Percentiles rank a stretch among this genome's conserved stretches.
These are phyloP conservation scores for Enoplosus armatus DNA, from an alignment of 2,797 vertebrate genomes.

Conservation along the genomic window DNA sequence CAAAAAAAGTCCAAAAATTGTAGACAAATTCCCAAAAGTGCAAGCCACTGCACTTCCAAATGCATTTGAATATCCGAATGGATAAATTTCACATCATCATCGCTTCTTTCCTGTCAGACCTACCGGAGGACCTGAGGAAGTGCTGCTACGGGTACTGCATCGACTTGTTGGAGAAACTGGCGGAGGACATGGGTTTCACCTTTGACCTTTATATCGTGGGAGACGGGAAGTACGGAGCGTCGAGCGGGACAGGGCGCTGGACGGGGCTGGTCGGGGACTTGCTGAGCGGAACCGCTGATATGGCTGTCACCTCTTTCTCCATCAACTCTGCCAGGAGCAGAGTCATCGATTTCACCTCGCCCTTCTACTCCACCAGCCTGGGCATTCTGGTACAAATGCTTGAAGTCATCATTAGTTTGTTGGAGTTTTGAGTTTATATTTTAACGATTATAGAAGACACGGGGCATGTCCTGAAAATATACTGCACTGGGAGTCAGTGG, in stretches of 20 bases:
- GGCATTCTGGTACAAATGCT: conserved; percentile 89
- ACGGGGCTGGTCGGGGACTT: conserved; percentile 95
- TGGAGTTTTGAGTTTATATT: conserved; percentile 31
- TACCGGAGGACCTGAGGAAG: conserved; percentile 84
- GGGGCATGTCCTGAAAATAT: conserved; percentile 15
- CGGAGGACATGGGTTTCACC: conserved; percentile 92
- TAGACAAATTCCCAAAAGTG: conserved; percentile 27
- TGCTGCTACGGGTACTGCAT: conserved; percentile 98
- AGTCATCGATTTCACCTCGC: conserved; percentile 96
- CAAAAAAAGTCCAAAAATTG: conserved; percentile 27
- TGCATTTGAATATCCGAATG: conserved; percentile 3
- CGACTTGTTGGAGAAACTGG: conserved; percentile 93
- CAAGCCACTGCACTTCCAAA: conserved; percentile 31
- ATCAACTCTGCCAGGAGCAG: conserved; percentile 94
- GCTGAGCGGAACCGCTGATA: conserved; percentile 90
- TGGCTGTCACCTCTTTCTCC: conserved; percentile 97
- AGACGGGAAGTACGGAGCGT: conserved; percentile 92
- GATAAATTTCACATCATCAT: conserved; percentile 31
- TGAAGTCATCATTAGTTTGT: conserved; percentile 40
- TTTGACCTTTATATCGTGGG: conserved; percentile 96
- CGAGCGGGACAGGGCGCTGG: conserved; percentile 90
- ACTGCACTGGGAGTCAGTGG: conserved; percentile 21
- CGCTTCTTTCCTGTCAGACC: conserved; percentile 70
- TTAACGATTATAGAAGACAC: conserved; percentile 26
- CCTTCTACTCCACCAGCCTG: conserved; percentile 98